Evolutionary conservation across 2,797 vertebrate species (phyloP), one percentile per base, ranked within the genome.

Genomic region (Halcyon leucocephala): DNA sequence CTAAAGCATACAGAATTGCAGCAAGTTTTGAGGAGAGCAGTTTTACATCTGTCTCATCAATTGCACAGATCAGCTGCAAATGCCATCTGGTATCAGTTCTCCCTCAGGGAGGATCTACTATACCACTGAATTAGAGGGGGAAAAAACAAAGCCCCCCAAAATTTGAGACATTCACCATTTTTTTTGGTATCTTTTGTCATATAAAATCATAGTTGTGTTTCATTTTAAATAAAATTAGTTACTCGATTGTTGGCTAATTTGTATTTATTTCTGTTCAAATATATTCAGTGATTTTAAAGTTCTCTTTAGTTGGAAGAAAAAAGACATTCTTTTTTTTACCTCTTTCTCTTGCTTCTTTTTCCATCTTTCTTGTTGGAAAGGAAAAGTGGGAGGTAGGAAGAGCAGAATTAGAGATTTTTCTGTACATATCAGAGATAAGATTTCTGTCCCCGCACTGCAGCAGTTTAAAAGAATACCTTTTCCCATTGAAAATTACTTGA

Each of bases 1-100:
- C 93, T 86, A 94, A 79, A 89, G 67, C 55, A 28, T 39, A 66
- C 55, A 86, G 65, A 51, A 65, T 21, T 69, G 67, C 26, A 82
- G 44, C 21, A 42, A 13, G 64, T 28, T 51, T 90, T 80, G 42
- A 79, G 82, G 74, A 81, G 70, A 82, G 91, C 85, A 93, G 82
- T 94, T 97, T 97, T 85, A 71, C 91, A 94, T 97, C 97, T 97
- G 95, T 96, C 96, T 97, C 89, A 31, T 74, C 57, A 88, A n/a
- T 58, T 76, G 88, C 95, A 66, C 82, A 90, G 65, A 77, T 76
- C 4, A 74, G 79, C 69, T 82, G 77, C 87, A 86, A 84, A 79
- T 44, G 60, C 78, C 61, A 35, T 77, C 8, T 86, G 41, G 46
- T 77, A 92, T 48, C 76, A 65, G 33, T 72, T 85, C 51, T 91